A percentile compares a stretch with the other conserved stretches of the same genome.
phyloP scores from a whole-genome alignment of 2,888 invertebrate genomes.

The Lithophane semibrunnea region DNA sequence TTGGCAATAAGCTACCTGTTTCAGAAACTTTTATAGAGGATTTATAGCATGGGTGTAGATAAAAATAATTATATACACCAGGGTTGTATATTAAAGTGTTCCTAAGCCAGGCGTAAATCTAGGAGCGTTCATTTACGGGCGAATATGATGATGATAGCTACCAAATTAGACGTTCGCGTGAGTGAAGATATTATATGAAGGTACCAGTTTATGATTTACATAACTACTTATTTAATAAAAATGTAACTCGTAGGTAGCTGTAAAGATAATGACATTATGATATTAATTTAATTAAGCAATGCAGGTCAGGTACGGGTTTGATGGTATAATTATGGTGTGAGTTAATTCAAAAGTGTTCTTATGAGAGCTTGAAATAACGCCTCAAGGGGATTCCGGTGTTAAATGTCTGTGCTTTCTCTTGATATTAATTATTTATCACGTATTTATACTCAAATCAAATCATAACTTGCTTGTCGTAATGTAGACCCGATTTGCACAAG shows the following conservation, averaged over 20 bases:
- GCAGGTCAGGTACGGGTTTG: slow-evolving; percentile 21
- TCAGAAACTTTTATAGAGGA: too few relatives aligned
- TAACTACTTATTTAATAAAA: slow-evolving; percentile 43
- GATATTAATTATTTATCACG: background rate
- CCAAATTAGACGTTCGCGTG: slow-evolving; percentile 56
- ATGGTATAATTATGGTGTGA: slow-evolving; percentile 35
- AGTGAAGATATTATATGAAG: slow-evolving; percentile 42
- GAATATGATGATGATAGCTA: slow-evolving; percentile 28
- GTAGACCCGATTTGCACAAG: background rate
- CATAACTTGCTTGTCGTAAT: background rate
- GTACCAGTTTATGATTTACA: slow-evolving; percentile 48
- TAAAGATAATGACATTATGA: slow-evolving; percentile 52
- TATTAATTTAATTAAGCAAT: slow-evolving; percentile 42
- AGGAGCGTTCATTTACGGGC: slow-evolving; percentile 49
- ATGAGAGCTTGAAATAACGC: slow-evolving; percentile 39
- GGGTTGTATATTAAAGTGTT: slow-evolving; percentile 12
- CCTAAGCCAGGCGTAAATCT: slow-evolving; percentile 32
- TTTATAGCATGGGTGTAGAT: too few relatives aligned
- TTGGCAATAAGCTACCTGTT: too few relatives aligned
- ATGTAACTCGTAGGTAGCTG: slow-evolving; percentile 17
- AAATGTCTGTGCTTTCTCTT: slow-evolving; percentile 26
- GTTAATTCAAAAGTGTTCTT: slow-evolving; percentile 26
- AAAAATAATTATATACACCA: slow-evolving; percentile 1
- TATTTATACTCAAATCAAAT: slow-evolving; percentile 8
- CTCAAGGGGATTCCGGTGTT: slow-evolving; percentile 41